Conservation (phyloP, 2,113 vertebrate genomes). For the Takifugu flavidus region DNA sequence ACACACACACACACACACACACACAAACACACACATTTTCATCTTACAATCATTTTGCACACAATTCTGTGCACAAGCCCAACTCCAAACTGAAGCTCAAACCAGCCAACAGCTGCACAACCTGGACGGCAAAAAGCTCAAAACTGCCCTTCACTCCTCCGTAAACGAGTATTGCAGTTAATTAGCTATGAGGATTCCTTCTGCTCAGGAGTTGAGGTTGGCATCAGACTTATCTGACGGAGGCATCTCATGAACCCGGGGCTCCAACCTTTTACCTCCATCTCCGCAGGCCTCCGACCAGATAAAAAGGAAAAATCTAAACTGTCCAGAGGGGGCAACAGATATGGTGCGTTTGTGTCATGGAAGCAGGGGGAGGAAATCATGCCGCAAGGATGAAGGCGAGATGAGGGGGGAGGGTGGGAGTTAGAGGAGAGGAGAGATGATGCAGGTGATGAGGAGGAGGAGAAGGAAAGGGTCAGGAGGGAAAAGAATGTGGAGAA, state of each 20-base stretch:
- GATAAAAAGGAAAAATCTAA: constrained; percentile 44
- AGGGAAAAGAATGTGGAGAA: constrained; percentile 12
- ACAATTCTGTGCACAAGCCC: too few species aligned
- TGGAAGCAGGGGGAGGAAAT: constrained; percentile 11
- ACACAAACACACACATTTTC: too few species aligned
- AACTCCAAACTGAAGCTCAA: too few species aligned
- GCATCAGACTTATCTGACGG: constrained; percentile 4
- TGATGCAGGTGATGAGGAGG: constrained; percentile 12
- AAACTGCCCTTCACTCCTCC: constrained; percentile 9
- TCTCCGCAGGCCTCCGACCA: constrained; percentile 9
- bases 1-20: too few species aligned
- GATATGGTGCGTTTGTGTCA: constrained; percentile 35
- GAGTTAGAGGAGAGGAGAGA: constrained; percentile 17
- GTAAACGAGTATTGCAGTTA: constrained; percentile 16
- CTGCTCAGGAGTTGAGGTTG: constrained; percentile 23
- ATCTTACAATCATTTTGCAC: too few species aligned
- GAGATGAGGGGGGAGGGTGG: neutral
- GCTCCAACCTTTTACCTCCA: constrained; percentile 46
- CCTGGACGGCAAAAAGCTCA: too few species aligned
- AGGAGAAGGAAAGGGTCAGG: constrained; percentile 1
- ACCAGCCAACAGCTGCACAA: too few species aligned
- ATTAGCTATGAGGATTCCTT: constrained; percentile 21
- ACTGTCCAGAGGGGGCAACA: constrained; percentile 31
- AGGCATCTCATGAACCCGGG: constrained; percentile 33
- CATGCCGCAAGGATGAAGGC: constrained; percentile 12